Base-by-base conservation (phyloP, 2,888 invertebrate species). In the Drosophila bunnanda region DNA sequence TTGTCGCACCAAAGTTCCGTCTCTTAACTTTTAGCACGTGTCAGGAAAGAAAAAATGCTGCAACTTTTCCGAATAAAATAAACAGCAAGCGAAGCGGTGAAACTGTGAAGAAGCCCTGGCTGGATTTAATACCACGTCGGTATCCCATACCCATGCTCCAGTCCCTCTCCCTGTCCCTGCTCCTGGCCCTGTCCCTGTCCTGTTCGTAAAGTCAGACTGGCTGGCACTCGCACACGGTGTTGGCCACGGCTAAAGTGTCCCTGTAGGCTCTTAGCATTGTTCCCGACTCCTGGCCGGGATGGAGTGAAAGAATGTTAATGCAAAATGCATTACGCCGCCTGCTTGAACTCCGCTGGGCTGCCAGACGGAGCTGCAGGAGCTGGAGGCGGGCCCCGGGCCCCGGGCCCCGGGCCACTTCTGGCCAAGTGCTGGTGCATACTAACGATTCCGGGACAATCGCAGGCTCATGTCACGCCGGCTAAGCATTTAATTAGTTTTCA, bases 321-420 rank as follows among this genome's bases (percentile, higher is more conserved):
- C 74, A 84, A 82, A 84, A 86, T 86, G 84, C 88, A 86, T 89
- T 88, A 89, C 85, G 75, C 55, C 77, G 75, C 54, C 79, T 75
- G 78, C 89, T 85, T 89, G 88, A 85, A 88, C 83, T 76, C 70
- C 43, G 66, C 70, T 39, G 46, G 68, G 50, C 56, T 74, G 73
- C 75, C 76, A 73, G 76, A 88, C 76, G 43, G 50, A 32, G 15
- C 4, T 15, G 20, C 43, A 25, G 43, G n/a, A 15, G 43, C 66
- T 64, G 82, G 48, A 48, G 44, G 6, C 64, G 12, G 62, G 32
- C 46, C 53, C 17, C 20, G 46, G 25, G 25, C 25, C 25, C 25
- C 17, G 25, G 53, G 74, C 25, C 25, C 17, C 20, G 53, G 74
- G 74, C 74, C 57, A 64, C 54, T 67, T 61, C 60, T 53, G 64